Evolutionary conservation across 2,113 vertebrate genomes (phyloP).

Genomic region (Alectura lathami): DNA sequence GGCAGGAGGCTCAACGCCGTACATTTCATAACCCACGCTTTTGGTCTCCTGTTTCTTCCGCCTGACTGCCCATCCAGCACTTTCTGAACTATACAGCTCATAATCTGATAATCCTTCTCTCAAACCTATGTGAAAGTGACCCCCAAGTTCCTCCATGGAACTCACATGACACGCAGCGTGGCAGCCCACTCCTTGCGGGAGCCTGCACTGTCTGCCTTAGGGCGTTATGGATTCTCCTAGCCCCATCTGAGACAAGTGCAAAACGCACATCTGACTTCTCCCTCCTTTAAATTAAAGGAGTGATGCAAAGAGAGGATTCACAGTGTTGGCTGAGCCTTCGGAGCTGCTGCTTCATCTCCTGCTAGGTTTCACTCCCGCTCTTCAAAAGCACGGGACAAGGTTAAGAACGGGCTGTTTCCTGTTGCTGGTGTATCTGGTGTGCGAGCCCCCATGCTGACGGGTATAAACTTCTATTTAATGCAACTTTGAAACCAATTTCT

Average conservation of each 20-base stretch:
- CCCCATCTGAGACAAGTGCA: background rate
- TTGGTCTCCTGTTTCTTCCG: background rate
- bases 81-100: background rate
- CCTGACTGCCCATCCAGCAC: background rate
- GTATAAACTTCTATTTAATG: background rate
- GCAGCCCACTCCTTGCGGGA: background rate
- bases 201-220: background rate
- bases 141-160: background rate
- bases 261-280: background rate
- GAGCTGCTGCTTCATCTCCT: background rate
- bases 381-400: background rate
- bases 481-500: background rate
- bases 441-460: background rate
- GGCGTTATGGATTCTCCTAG: background rate
- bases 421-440: background rate
- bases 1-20: background rate
- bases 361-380: background rate
- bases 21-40: background rate
- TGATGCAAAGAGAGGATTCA: background rate
- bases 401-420: background rate
- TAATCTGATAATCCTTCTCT: background rate
- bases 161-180: fast-evolving
- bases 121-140: background rate
- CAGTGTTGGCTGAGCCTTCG: fast-evolving
- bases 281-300: background rate